Evolutionary conservation across 2,797 vertebrate species (phyloP).

Genomic region (Trematomus bernacchii): DNA sequence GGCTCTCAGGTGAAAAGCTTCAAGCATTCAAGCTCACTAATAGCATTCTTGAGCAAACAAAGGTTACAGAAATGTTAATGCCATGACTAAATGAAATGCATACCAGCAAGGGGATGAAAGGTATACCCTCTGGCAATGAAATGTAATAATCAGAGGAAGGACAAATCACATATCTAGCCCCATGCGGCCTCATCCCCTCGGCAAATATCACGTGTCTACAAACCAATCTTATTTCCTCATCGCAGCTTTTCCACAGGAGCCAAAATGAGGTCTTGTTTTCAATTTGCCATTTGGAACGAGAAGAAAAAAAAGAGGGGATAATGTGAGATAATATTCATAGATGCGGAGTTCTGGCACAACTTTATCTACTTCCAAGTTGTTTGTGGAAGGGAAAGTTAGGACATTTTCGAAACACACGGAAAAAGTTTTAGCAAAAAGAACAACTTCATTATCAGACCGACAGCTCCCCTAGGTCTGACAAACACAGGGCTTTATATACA

Average conservation of each 20-base stretch:
- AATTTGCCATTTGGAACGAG: slow-evolving; percentile 30
- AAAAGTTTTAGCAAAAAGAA: no score
- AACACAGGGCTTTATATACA: no score
- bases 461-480: no score
- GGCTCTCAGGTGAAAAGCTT: slow-evolving; percentile 41
- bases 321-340: slow-evolving; percentile 42
- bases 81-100: slow-evolving; percentile 61
- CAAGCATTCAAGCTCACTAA: slow-evolving; percentile 33
- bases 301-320: background rate
- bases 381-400: background rate
- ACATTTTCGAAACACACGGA: background rate
- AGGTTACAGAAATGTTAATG: slow-evolving; percentile 66
- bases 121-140: slow-evolving; percentile 50
- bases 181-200: background rate
- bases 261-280: slow-evolving; percentile 60
- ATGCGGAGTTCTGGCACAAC: background rate
- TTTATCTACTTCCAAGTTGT: background rate
- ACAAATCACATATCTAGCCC: slow-evolving; percentile 46
- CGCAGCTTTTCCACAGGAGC: slow-evolving; percentile 27
- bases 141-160: slow-evolving; percentile 63
- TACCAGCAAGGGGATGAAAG: slow-evolving; percentile 39
- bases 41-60: slow-evolving; percentile 64
- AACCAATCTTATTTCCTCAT: slow-evolving; percentile 58
- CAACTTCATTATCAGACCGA: no score
- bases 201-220: slow-evolving; percentile 54